phyloP scores from a whole-genome alignment of 2,113 vertebrate species.

The Bagarius yarrelli region DNA sequence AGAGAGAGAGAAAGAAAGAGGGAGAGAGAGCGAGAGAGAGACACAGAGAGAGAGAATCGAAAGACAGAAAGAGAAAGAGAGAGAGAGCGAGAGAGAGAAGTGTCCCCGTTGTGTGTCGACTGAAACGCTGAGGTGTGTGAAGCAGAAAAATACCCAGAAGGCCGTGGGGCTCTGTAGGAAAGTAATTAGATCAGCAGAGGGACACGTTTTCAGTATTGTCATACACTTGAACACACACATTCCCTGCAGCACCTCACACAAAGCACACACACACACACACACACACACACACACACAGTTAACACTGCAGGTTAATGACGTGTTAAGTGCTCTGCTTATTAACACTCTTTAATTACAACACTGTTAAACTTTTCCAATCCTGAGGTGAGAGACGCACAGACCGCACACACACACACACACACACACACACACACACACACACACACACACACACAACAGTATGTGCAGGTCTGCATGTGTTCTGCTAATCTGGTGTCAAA shows the following conservation, averaged over 20 bases:
- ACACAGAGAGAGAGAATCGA: background rate
- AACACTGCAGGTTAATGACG: conserved; percentile 31
- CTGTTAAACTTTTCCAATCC: conserved; percentile 12
- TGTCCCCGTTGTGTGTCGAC: conserved; percentile 61
- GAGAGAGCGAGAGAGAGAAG: conserved; percentile 3
- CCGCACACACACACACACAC: no score
- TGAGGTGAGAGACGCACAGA: conserved; percentile 23
- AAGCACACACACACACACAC: conserved; percentile 11
- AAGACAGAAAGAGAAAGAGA: conserved; percentile 4
- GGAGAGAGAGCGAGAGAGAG: conserved; percentile 20
- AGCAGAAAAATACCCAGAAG: conserved; percentile 70
- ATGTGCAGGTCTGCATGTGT: background rate
- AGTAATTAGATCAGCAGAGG: conserved; percentile 66
- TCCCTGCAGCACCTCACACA: background rate
- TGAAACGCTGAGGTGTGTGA: conserved; percentile 67
- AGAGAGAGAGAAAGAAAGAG: conserved; percentile 23
- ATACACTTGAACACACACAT: background rate
- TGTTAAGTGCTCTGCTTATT: conserved; percentile 27
- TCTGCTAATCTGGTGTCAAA: background rate
- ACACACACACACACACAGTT: conserved; percentile 4
- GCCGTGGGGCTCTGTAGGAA: conserved; percentile 65
- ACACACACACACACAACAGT: background rate
- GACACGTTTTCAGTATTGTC: conserved; percentile 3
- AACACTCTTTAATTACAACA: conserved; percentile 23
- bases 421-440: no score